phyloP scores from a whole-genome alignment of 2,888 invertebrate species.

The Pegoplata infirma region DNA sequence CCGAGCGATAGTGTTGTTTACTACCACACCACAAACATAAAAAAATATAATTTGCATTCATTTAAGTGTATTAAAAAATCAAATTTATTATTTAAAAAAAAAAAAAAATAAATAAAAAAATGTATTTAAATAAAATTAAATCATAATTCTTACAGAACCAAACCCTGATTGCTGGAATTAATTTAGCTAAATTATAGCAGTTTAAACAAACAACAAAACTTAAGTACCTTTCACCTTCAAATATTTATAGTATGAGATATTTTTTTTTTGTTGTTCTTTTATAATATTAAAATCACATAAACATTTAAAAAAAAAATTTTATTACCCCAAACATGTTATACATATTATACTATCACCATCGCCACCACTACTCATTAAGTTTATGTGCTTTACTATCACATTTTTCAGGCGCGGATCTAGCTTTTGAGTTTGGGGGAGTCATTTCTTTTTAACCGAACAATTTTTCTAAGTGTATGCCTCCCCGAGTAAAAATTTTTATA shows the following conservation, averaged over 20 bases:
- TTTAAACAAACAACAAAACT: background rate
- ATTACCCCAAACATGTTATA: background rate
- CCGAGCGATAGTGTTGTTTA: background rate
- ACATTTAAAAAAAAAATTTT: background rate
- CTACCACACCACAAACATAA: background rate
- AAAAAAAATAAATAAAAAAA: no score
- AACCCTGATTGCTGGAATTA: no score
- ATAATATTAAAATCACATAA: no score
- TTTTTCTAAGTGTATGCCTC: no score
- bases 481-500: no score
- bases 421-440: no score
- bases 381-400: no score
- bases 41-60: background rate
- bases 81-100: background rate
- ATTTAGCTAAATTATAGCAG: no score
- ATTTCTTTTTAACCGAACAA: no score
- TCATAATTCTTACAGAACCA: background rate
- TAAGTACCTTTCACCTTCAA: slow-evolving; percentile 4
- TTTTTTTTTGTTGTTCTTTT: background rate
- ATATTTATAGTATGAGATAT: background rate
- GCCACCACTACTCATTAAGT: background rate
- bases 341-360: background rate
- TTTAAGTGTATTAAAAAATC: background rate
- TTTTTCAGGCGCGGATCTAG: no score
- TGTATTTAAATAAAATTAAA: background rate